phyloP scores from a whole-genome alignment of 2,797 vertebrate genomes.

The Sebastes trivittatus region DNA sequence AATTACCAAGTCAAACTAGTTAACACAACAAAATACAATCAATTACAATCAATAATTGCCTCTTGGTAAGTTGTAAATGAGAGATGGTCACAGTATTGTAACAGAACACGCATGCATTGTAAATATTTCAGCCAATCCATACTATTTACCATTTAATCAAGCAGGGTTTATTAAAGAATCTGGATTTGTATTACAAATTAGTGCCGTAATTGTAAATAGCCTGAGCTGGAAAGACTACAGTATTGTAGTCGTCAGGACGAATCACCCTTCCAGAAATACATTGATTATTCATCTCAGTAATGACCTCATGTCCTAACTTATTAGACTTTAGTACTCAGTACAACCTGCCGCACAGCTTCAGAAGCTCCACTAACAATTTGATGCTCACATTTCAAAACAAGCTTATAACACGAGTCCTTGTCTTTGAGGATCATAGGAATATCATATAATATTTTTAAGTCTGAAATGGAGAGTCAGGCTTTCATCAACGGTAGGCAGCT shows the following conservation, averaged over 20 bases:
- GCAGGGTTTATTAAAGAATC: slow-evolving; percentile 47
- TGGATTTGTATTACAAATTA: slow-evolving; percentile 68
- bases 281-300: slow-evolving; percentile 76
- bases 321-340: slow-evolving; percentile 49
- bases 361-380: slow-evolving; percentile 24
- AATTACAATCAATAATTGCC: slow-evolving; percentile 6
- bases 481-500: slow-evolving; percentile 10
- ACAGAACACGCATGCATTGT: slow-evolving; percentile 18
- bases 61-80: slow-evolving; percentile 17
- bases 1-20: slow-evolving; percentile 5
- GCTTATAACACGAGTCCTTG: slow-evolving; percentile 12
- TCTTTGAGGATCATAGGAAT: slow-evolving; percentile 25
- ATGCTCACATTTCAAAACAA: slow-evolving; percentile 28
- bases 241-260: slow-evolving; percentile 69
- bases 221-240: slow-evolving; percentile 45
- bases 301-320: slow-evolving; percentile 59
- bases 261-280: slow-evolving; percentile 59
- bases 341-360: slow-evolving; percentile 21
- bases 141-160: slow-evolving; percentile 60
- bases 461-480: slow-evolving; percentile 8
- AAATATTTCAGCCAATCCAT: slow-evolving; percentile 50
- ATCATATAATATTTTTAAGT: neutral
- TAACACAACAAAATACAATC: slow-evolving; percentile 15
- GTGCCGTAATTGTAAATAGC: slow-evolving; percentile 68
- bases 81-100: slow-evolving; percentile 5